Conservation (phyloP, 2,888 invertebrate species). For the Boloria selene region DNA sequence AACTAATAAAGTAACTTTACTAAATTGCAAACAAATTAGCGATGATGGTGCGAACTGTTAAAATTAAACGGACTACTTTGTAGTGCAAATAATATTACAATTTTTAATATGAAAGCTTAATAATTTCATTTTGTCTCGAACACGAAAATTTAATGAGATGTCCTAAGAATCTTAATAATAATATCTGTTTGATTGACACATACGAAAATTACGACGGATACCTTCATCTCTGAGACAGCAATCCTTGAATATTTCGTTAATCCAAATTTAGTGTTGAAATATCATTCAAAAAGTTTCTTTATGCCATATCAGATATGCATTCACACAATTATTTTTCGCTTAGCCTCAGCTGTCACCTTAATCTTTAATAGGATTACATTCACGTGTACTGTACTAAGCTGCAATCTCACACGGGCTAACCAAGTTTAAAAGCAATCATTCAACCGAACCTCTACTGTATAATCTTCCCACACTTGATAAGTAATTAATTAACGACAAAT, state of each 20-base stretch:
- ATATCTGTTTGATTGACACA: constrained; percentile 13
- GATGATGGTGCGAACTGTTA: not conserved
- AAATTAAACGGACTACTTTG: too few relatives aligned
- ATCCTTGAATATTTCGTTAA: constrained; percentile 11
- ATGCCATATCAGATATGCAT: not conserved
- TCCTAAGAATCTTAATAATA: constrained; percentile 8
- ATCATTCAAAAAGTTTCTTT: not conserved
- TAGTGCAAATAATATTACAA: too few relatives aligned
- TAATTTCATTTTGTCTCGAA: too few relatives aligned
- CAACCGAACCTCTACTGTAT: constrained; percentile 8
- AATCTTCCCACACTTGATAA: constrained; percentile 5
- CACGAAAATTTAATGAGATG: too few relatives aligned
- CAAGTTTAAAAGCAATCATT: constrained; percentile 31
- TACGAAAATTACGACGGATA: constrained; percentile 16
- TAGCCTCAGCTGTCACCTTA: constrained; percentile 18
- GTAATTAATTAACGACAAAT: constrained; percentile 6
- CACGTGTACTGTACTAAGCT: constrained; percentile 14
- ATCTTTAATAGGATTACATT: constrained; percentile 32
- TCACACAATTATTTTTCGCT: constrained; percentile 10
- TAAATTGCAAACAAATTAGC: too few relatives aligned
- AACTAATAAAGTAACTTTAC: too few relatives aligned
- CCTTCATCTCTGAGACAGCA: constrained; percentile 12
- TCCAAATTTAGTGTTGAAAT: not conserved
- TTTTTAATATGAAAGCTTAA: too few relatives aligned
- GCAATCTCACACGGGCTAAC: constrained; percentile 20